phyloP scores from a whole-genome alignment of 1,140 invertebrate species.

The Trichonephila clavata region DNA sequence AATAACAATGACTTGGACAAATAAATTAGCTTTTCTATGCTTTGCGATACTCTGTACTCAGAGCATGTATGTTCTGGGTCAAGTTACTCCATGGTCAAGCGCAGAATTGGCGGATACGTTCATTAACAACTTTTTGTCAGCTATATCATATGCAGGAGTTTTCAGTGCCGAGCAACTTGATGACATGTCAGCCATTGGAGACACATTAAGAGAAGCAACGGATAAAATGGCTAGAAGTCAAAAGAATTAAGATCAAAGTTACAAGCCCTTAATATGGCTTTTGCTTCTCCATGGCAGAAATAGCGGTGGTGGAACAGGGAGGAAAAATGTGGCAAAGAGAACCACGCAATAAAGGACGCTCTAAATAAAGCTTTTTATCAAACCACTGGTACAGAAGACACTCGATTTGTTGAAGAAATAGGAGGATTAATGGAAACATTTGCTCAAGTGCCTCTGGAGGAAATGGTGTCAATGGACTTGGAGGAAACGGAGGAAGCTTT shows the following conservation, averaged over 20 bases:
- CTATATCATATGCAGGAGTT: background rate
- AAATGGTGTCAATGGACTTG: no score
- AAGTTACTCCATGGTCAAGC: background rate
- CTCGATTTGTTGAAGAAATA: no score
- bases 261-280: slow-evolving; percentile 50
- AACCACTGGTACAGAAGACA: no score
- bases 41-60: background rate
- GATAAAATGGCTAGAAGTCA: background rate
- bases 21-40: background rate
- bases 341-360: no score
- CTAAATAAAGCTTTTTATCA: no score
- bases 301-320: no score
- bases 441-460: no score
- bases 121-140: background rate
- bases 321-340: no score
- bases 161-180: background rate
- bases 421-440: no score
- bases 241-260: background rate
- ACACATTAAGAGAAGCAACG: background rate
- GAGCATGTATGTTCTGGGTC: background rate
- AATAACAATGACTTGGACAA: background rate
- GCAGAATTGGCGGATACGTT: background rate
- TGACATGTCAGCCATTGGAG: background rate
- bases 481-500: no score
- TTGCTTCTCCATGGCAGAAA: slow-evolving; percentile 13